Evolutionary conservation across 2,888 invertebrate species (phyloP).

Genomic region (Callinectes sapidus): DNA sequence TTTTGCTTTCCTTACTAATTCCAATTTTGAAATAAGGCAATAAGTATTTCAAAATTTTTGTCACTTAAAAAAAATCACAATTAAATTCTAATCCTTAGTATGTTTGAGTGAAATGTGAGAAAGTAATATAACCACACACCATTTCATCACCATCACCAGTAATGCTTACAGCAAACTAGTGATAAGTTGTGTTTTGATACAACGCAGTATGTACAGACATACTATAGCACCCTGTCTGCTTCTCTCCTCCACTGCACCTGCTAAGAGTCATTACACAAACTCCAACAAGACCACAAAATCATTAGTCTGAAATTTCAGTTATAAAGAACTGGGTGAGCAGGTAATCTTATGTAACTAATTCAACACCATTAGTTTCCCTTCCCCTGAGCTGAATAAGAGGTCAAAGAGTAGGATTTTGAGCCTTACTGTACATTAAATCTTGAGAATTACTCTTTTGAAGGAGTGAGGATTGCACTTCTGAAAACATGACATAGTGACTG

Average conservation of each 20-base stretch:
- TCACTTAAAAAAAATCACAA: neutral
- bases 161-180: neutral
- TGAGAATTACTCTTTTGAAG: neutral
- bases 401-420: slow-evolving; percentile 30
- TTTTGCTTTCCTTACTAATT: neutral
- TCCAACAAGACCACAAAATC: neutral
- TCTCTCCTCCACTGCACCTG: neutral
- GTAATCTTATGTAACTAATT: neutral
- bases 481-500: neutral
- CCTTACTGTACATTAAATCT: neutral
- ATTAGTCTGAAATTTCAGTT: neutral
- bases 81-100: neutral
- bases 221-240: neutral
- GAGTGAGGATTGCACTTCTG: neutral
- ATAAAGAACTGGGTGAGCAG: neutral
- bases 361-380: neutral
- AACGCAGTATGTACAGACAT: neutral
- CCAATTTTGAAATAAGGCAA: neutral
- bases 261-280: neutral
- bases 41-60: neutral
- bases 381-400: neutral
- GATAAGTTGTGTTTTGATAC: neutral
- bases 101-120: neutral
- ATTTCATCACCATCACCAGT: too few relatives aligned
- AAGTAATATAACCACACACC: neutral